These are phyloP conservation scores for Drosophila anomelani DNA, from an alignment of 2,888 invertebrate genomes.

Conservation along the genomic window DNA sequence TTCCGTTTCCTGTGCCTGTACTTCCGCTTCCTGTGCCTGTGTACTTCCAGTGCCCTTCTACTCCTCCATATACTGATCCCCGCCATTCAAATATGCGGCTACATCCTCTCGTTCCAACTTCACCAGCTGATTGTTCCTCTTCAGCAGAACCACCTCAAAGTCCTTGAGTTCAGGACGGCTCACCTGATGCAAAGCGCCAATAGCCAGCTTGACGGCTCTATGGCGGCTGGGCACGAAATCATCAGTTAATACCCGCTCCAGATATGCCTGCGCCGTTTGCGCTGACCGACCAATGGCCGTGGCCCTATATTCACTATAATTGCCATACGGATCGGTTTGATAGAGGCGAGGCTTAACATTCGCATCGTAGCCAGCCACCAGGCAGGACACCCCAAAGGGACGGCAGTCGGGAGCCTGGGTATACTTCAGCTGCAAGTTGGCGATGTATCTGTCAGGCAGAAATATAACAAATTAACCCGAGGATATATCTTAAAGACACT, in stretches of 20 bases:
- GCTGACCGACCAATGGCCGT: neutral
- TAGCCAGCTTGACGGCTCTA: neutral
- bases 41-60: neutral
- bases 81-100: neutral
- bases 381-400: neutral
- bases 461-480: neutral
- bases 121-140: neutral
- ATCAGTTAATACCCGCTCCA: neutral
- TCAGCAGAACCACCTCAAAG: neutral
- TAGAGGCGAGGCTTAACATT: neutral
- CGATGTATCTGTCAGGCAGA: neutral
- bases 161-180: neutral
- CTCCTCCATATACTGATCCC: neutral
- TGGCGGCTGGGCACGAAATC: neutral
- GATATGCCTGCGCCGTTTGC: neutral
- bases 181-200: neutral
- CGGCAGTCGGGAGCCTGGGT: neutral
- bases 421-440: constrained; percentile 1
- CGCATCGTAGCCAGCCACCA: neutral
- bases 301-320: neutral
- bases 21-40: neutral
- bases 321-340: constrained; percentile 1
- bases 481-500: too few relatives aligned
- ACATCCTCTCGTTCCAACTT: neutral
- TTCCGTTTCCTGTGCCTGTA: neutral